These are phyloP conservation scores for Hyles euphorbiae DNA, from an alignment of 1,140 invertebrate species.

Conservation along the genomic window DNA sequence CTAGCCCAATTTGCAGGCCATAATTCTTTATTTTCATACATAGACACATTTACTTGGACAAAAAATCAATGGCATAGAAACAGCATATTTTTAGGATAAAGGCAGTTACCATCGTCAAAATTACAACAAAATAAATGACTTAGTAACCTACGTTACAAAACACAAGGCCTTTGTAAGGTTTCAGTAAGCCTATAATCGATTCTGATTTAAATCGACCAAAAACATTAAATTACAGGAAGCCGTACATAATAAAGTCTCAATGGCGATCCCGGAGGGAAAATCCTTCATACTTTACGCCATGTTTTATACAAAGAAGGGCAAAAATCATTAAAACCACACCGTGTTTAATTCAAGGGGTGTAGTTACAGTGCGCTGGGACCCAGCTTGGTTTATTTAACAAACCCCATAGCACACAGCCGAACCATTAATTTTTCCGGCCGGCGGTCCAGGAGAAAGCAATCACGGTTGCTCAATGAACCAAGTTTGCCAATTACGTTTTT, in stretches of 20 bases:
- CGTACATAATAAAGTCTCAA: slow-evolving; percentile 5
- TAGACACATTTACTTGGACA: too few species aligned
- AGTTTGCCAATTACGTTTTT: slow-evolving; percentile 50
- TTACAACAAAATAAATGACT: too few species aligned
- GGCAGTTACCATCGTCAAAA: too few species aligned
- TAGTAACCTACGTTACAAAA: too few species aligned
- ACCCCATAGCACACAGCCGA: slow-evolving; percentile 25
- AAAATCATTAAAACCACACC: slow-evolving; percentile 12
- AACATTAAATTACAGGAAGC: slow-evolving; percentile 5
- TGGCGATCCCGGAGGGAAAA: background rate
- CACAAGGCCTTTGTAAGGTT: too few species aligned
- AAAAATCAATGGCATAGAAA: too few species aligned
- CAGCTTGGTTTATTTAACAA: slow-evolving; percentile 26
- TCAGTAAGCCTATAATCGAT: too few species aligned
- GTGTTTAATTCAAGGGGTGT: slow-evolving; percentile 20
- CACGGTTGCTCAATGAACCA: slow-evolving; percentile 50
- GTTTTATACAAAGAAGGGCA: slow-evolving; percentile 7
- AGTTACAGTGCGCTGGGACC: slow-evolving; percentile 15
- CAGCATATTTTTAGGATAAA: too few species aligned
- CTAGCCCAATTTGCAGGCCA: too few species aligned
- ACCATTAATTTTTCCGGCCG: slow-evolving; percentile 45
- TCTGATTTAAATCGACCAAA: background rate
- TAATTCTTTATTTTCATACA: too few species aligned
- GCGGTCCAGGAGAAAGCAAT: slow-evolving; percentile 42
- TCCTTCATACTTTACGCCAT: background rate